Evolutionary conservation across 1,140 invertebrate species (phyloP).

Genomic region (Panagrolaimus sp.): DNA sequence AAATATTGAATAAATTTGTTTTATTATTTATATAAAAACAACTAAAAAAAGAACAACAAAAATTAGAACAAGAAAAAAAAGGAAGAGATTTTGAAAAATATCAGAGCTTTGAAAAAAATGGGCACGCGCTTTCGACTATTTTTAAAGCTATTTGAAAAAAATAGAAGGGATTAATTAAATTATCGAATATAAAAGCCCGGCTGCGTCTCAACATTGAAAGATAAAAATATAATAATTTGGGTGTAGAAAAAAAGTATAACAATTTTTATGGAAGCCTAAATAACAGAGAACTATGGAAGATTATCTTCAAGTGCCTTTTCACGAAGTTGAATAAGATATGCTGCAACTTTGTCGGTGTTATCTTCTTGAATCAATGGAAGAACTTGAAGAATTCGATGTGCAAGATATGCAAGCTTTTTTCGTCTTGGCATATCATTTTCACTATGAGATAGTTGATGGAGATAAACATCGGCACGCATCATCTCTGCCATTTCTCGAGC

Average conservation of each 20-base stretch:
- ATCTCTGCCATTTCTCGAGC: slow-evolving; percentile 21
- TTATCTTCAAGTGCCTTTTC: neutral
- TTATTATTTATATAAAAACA: neutral
- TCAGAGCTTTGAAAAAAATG: too few species aligned
- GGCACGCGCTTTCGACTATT: too few species aligned
- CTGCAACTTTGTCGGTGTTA: neutral
- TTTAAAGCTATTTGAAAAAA: too few species aligned
- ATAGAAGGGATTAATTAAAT: too few species aligned
- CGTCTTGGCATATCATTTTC: neutral
- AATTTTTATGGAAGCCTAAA: too few species aligned
- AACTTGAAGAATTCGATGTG: neutral
- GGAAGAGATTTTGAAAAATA: too few species aligned
- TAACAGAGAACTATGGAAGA: neutral
- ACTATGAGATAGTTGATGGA: neutral
- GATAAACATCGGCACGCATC: slow-evolving; percentile 15
- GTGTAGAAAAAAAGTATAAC: too few species aligned
- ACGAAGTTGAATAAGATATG: neutral
- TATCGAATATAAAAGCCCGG: too few species aligned
- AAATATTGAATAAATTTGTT: slow-evolving; percentile 10
- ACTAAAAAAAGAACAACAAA: too few species aligned
- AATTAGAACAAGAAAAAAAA: too few species aligned
- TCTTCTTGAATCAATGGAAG: neutral
- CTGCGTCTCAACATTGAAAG: too few species aligned
- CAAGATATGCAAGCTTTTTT: slow-evolving; percentile 4
- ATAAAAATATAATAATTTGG: too few species aligned